phyloP scores from a whole-genome alignment of 2,797 vertebrate genomes.

The Prionace glauca region DNA sequence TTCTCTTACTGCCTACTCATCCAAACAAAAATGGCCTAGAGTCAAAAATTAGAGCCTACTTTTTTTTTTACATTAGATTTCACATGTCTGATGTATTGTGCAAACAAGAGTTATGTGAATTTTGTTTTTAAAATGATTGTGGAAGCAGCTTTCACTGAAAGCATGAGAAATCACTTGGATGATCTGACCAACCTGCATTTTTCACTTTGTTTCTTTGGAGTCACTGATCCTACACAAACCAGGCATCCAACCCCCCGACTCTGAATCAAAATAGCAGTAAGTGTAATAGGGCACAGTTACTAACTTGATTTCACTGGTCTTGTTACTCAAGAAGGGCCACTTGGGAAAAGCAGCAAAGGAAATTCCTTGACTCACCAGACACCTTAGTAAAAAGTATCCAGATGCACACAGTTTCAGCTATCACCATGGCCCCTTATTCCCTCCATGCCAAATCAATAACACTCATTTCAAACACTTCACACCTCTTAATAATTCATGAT shows the following conservation, averaged over 20 bases:
- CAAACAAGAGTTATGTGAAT: background rate
- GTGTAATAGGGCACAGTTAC: background rate
- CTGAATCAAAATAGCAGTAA: too few relatives aligned
- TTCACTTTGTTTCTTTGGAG: background rate
- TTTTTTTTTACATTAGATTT: background rate
- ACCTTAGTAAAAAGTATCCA: too few relatives aligned
- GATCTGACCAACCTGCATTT: background rate
- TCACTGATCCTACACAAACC: background rate
- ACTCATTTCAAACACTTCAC: too few relatives aligned
- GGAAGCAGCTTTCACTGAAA: background rate
- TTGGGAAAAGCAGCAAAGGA: background rate
- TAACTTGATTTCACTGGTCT: background rate
- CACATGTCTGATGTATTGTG: background rate
- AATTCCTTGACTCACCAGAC: too few relatives aligned
- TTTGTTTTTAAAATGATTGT: background rate
- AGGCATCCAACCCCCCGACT: background rate
- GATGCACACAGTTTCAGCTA: too few relatives aligned
- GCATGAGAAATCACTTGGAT: background rate
- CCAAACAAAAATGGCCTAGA: background rate
- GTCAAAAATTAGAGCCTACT: background rate
- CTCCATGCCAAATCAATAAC: too few relatives aligned
- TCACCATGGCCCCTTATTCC: too few relatives aligned
- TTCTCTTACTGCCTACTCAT: background rate
- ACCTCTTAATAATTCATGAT: too few relatives aligned
- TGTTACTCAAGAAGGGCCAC: background rate